Conservation (phyloP, 2,113 vertebrate species). For the Diadophis punctatus region DNA sequence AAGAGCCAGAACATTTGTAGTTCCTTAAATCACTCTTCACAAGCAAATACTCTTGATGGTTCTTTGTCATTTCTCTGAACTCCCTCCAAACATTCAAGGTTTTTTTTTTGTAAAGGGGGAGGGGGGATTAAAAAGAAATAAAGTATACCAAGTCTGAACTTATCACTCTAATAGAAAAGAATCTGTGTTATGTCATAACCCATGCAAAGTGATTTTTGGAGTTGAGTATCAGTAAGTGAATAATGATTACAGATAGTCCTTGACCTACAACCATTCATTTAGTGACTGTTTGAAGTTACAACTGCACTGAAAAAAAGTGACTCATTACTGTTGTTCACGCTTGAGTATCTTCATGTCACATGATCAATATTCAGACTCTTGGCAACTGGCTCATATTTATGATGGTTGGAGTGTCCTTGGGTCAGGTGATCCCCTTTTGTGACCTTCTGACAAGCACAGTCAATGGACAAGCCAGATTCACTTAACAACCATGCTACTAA, state of each 20-base stretch:
- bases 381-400: neutral
- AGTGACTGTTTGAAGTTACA: neutral
- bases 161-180: conserved; percentile 9
- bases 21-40: conserved; percentile 7
- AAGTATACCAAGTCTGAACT: conserved; percentile 19
- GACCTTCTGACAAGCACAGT: neutral
- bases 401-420: neutral
- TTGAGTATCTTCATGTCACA: too few species aligned
- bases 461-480: neutral
- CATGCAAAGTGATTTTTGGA: neutral
- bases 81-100: conserved; percentile 15
- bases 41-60: conserved; percentile 7
- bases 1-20: conserved; percentile 7
- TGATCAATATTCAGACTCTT: neutral
- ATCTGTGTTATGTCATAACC: neutral
- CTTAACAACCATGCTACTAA: neutral
- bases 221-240: neutral
- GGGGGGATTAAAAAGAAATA: conserved; percentile 8
- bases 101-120: conserved; percentile 6
- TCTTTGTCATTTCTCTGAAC: conserved; percentile 22
- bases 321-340: neutral
- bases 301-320: neutral
- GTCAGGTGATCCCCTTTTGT: neutral
- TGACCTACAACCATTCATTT: neutral
- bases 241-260: neutral